A percentile compares a stretch with the other conserved stretches of the same genome.
Evolutionary conservation across 1,140 invertebrate species (phyloP).

Genomic region (Bombus polaris): DNA sequence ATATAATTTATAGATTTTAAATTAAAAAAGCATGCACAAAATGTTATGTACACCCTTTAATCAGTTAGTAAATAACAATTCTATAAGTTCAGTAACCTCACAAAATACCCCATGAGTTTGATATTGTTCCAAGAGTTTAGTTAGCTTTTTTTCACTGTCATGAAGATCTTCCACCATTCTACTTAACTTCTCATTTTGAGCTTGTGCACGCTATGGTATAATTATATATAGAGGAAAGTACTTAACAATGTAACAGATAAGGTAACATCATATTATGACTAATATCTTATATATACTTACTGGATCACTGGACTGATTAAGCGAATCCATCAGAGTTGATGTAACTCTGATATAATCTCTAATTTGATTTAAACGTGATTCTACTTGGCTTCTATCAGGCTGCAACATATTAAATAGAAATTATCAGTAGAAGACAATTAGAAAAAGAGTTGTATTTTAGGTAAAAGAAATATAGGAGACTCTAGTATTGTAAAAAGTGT

Average conservation of each 20-base stretch:
- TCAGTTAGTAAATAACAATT: slow-evolving; percentile 3
- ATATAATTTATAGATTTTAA: not conserved
- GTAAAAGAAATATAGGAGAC: not conserved
- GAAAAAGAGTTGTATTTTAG: not conserved
- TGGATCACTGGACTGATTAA: slow-evolving; percentile 85
- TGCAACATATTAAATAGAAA: slow-evolving; percentile 56
- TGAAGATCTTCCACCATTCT: slow-evolving; percentile 81
- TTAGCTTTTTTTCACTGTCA: slow-evolving; percentile 80
- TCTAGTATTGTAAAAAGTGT: not conserved
- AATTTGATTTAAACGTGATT: slow-evolving; percentile 85
- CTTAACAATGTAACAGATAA: slow-evolving; percentile 4
- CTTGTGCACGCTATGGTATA: slow-evolving; percentile 74
- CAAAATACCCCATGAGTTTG: slow-evolving; percentile 69
- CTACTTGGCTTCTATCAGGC: slow-evolving; percentile 84
- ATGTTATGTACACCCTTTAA: slow-evolving; percentile 1
- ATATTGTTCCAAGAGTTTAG: slow-evolving; percentile 78
- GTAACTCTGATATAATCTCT: slow-evolving; percentile 86
- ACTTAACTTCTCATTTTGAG: slow-evolving; percentile 78
- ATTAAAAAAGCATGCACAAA: slow-evolving; percentile 13
- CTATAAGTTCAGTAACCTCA: slow-evolving; percentile 72
- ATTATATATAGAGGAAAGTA: slow-evolving; percentile 31
- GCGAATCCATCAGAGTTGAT: slow-evolving; percentile 85
- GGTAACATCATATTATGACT: not conserved
- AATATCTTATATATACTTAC: slow-evolving; percentile 75
- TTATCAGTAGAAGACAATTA: not conserved